These are phyloP conservation scores for Epirrita christyi DNA, from an alignment of 2,888 invertebrate genomes.

Conservation along the genomic window DNA sequence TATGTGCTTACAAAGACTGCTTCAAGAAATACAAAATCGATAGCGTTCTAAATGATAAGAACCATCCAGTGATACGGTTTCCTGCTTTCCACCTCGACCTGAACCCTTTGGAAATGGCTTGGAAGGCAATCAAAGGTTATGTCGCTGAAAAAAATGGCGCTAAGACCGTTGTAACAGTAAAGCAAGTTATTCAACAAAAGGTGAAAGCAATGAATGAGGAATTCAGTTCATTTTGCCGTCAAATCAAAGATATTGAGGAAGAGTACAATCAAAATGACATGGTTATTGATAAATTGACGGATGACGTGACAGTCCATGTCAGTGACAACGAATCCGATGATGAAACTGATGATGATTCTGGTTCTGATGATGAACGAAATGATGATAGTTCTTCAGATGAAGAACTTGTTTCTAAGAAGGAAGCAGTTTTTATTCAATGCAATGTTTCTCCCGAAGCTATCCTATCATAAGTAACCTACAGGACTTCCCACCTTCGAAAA, in stretches of 20 bases:
- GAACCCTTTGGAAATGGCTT: conserved; percentile 22
- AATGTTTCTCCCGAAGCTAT: conserved; percentile 1
- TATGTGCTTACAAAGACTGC: conserved; percentile 15
- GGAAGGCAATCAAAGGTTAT: conserved; percentile 11
- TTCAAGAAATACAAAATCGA: conserved; percentile 22
- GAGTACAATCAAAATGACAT: conserved; percentile 17
- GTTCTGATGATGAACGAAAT: conserved; percentile 9
- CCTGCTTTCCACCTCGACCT: conserved; percentile 20
- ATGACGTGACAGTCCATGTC: conserved; percentile 10
- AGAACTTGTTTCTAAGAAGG: background rate
- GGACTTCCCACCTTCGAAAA: no score
- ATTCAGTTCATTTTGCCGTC: conserved; percentile 3
- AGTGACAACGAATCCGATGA: conserved; percentile 14
- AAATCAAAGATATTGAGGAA: conserved; percentile 7
- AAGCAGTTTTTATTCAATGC: conserved; percentile 1
- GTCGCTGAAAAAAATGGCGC: conserved; percentile 6
- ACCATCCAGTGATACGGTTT: conserved; percentile 19
- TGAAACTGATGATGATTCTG: conserved; percentile 5
- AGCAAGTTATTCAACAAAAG: conserved; percentile 6
- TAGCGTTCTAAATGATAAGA: conserved; percentile 1
- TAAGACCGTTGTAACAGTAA: conserved; percentile 6
- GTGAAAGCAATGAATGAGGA: conserved; percentile 7
- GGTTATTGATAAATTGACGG: conserved; percentile 17
- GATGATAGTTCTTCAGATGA: conserved; percentile 17
- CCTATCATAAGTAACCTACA: background rate